Percentiles rank a stretch among this genome's conserved stretches.
These are phyloP conservation scores for Pipistrellus pipistrellus DNA, from an alignment of 2,797 vertebrate genomes.

Conservation along the genomic window DNA sequence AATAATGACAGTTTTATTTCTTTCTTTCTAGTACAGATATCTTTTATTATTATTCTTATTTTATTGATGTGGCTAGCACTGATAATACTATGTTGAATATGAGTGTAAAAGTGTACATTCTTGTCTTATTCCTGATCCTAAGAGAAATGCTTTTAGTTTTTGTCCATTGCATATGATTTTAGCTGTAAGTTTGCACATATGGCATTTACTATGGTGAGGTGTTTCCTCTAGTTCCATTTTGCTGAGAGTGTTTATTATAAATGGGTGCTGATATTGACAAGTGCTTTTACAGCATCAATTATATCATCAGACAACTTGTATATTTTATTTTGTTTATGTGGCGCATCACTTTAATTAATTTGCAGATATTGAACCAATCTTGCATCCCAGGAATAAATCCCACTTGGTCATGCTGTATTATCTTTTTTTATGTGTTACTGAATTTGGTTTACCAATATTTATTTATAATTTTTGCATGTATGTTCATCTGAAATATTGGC, in stretches of 20 bases:
- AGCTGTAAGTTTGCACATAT: background rate
- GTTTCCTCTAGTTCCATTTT: background rate
- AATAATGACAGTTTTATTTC: background rate
- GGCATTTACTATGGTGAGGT: background rate
- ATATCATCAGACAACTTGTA: background rate
- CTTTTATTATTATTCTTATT: background rate
- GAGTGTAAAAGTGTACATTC: background rate
- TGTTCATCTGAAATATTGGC: background rate
- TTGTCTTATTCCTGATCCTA: background rate
- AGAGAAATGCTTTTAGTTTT: background rate
- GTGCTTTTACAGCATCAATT: background rate
- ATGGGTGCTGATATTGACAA: background rate
- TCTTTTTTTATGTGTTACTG: too few species aligned
- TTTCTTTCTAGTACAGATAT: background rate
- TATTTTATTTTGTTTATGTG: background rate
- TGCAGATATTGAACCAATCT: background rate
- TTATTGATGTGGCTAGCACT: background rate
- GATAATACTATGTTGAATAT: background rate
- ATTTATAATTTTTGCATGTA: background rate
- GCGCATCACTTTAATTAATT: background rate
- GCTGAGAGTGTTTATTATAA: background rate
- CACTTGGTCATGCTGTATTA: background rate
- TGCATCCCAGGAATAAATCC: background rate
- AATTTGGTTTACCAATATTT: too few species aligned
- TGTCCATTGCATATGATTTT: background rate